Base-by-base conservation (phyloP, 1,140 invertebrate genomes). In the Stratiolaelaps scimitus region DNA sequence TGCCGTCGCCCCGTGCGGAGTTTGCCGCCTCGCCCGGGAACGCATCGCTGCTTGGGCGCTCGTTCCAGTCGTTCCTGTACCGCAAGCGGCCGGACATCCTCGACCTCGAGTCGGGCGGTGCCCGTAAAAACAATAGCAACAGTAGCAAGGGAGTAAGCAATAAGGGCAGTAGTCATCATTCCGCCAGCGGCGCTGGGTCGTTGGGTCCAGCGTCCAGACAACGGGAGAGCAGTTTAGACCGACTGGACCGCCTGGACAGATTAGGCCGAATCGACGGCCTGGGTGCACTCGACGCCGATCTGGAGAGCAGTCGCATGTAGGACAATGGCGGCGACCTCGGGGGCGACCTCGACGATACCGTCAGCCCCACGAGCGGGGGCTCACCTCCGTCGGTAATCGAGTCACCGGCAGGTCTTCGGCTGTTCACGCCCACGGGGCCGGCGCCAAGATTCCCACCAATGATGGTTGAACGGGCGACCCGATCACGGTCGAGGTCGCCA, bases 221-320 rank as follows among this genome's bases (percentile, higher is more conserved):
- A 6, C 34, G 34, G 34, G 34, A 40, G 5, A 40, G 34, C 34
- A 40, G 10, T 10, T 10, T 40, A 60, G 15, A 29, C 53, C 26
- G 53, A 26, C 15, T n/a, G 17, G 26, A 23, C 13, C 15, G 53
- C 47, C 4, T 48, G 47, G 15, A 28, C 7, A 15, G 19, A 15
- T 28, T 28, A 6, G 47, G 15, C 47, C 19, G 7, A 7, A 4
- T 20, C 15, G 47, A 48, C 26, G 47, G 15, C 4, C 19, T 20
- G 7, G 23, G 34, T 60, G 53, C 26, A 26, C 13, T 60, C 53
- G 53, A 29, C 23, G 53, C 15, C 20, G 53, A 60, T 23, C 15
- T 60, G 23, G 26, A 60, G 53, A 60, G 53, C 53, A 60, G 53
- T 60, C 53, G 53, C 13, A 60, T 60, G 53, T 60, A 60, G 53